Base-by-base conservation (phyloP, 2,888 invertebrate genomes). In the Tachina grossa region DNA sequence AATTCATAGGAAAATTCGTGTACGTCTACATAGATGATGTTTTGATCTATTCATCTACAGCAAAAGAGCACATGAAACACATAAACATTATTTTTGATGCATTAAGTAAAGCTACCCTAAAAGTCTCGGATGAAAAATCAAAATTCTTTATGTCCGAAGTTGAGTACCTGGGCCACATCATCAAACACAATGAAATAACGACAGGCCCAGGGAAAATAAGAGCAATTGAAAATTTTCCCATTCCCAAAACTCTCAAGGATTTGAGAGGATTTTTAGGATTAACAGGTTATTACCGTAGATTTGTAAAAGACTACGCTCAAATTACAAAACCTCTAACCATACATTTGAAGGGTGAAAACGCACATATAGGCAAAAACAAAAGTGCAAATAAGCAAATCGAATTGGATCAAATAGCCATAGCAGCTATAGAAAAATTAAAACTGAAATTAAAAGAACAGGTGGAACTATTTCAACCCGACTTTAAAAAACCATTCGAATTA, bases 381-480 rank as follows among this genome's bases (percentile, higher is more conserved):
- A 22, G 22, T 22, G 22, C 22, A 22, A 22, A 22, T 22, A 22
- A 1, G 22, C 22, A 22, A 22, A 22, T 22, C 22, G 22, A 22
- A 22, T 22, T 22, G 22, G 22, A 22, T 45, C 14, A 71, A 16
- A 39, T 13, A 16, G 71, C 71, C 71, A 71, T 57, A 71, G 71
- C 43, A 71, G 71, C 71, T 71, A 31, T 14, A 71, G 9, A 55
- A 14, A 14, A 4, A 45, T 19, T 22, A 22, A 55, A 71, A 57
- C 6, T 71, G 13, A 57, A 71, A 57, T 45, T 71, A 57, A 71
- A 57, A n/a, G 71, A 71, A 71, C 71, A 71, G n/a, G 71, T 71
- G 19, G 71, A 71, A 55, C 45, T 71, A 45, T 69, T 69, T 49
- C 69, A 22, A 71, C 69, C 69, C 22, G 22, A 22, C 22, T 22